phyloP scores from a whole-genome alignment of 1,140 invertebrate genomes.

The Macrosteles quadrilineatus region DNA sequence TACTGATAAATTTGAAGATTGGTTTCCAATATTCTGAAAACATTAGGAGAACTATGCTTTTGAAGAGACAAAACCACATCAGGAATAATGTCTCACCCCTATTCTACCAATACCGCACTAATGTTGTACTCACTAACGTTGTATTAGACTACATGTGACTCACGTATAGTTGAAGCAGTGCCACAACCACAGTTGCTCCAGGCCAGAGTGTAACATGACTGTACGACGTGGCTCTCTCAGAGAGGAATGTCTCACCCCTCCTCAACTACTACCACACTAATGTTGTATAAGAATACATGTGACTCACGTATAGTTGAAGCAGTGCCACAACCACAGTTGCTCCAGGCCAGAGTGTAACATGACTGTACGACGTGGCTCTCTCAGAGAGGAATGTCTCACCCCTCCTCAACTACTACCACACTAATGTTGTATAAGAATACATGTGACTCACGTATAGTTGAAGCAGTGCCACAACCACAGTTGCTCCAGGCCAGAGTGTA shows the following conservation, averaged over 20 bases:
- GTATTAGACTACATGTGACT: too few species aligned
- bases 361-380: constrained; percentile 49
- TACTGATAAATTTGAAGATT: too few species aligned
- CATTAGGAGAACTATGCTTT: too few species aligned
- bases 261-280: too few species aligned
- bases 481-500: constrained; percentile 55
- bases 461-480: constrained; percentile 67
- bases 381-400: not conserved
- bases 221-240: constrained; percentile 48
- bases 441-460: constrained; percentile 65
- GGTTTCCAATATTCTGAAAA: too few species aligned
- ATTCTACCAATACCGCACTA: too few species aligned
- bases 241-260: too few species aligned
- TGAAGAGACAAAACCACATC: too few species aligned
- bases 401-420: too few species aligned
- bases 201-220: constrained; percentile 48
- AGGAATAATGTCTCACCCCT: too few species aligned
- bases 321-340: constrained; percentile 64
- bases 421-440: constrained; percentile 46
- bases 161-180: constrained; percentile 65
- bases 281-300: too few species aligned
- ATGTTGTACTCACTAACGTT: too few species aligned
- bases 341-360: constrained; percentile 54
- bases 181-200: constrained; percentile 64
- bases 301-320: constrained; percentile 65